Percentiles rank a stretch among this genome's conserved stretches.
Evolutionary conservation across 2,888 invertebrate genomes (phyloP).

Genomic region (Drosophila formosana): DNA sequence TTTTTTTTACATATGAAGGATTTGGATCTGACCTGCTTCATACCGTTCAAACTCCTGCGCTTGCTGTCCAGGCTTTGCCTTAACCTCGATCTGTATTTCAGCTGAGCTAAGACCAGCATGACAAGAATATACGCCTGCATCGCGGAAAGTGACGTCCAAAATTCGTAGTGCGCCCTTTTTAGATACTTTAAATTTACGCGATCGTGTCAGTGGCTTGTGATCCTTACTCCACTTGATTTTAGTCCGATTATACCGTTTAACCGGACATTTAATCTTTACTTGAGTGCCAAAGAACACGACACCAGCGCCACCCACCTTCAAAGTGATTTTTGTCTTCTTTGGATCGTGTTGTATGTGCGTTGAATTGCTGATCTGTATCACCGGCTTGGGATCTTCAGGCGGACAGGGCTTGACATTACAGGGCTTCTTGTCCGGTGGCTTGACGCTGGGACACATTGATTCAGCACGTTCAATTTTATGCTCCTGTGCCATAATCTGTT

Average conservation of each 20-base stretch:
- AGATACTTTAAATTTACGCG: slow-evolving; percentile 94
- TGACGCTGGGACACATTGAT: slow-evolving; percentile 90
- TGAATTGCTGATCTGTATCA: slow-evolving; percentile 92
- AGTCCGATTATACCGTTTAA: slow-evolving; percentile 92
- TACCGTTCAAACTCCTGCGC: slow-evolving; percentile 91
- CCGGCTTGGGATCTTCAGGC: slow-evolving; percentile 89
- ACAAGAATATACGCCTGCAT: slow-evolving; percentile 94
- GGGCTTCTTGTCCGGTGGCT: slow-evolving; percentile 91
- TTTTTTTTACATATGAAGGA: slow-evolving; percentile 7
- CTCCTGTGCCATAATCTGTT: slow-evolving; percentile 97
- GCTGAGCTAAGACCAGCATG: slow-evolving; percentile 93
- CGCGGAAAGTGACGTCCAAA: slow-evolving; percentile 91
- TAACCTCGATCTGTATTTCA: slow-evolving; percentile 92
- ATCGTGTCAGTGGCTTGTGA: slow-evolving; percentile 90
- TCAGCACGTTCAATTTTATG: slow-evolving; percentile 93
- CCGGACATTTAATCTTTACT: slow-evolving; percentile 97
- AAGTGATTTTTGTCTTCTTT: slow-evolving; percentile 91
- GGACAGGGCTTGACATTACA: slow-evolving; percentile 94
- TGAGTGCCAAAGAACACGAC: slow-evolving; percentile 96
- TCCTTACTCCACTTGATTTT: slow-evolving; percentile 96
- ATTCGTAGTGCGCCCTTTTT: slow-evolving; percentile 96
- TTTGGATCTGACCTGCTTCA: slow-evolving; percentile 81
- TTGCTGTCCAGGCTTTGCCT: slow-evolving; percentile 92
- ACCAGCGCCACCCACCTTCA: slow-evolving; percentile 96
- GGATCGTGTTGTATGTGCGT: slow-evolving; percentile 94